A percentile compares a stretch with the other conserved stretches of the same genome.
phyloP scores from a whole-genome alignment of 2,797 vertebrate species.

The Chaenodraco wilsoni region DNA sequence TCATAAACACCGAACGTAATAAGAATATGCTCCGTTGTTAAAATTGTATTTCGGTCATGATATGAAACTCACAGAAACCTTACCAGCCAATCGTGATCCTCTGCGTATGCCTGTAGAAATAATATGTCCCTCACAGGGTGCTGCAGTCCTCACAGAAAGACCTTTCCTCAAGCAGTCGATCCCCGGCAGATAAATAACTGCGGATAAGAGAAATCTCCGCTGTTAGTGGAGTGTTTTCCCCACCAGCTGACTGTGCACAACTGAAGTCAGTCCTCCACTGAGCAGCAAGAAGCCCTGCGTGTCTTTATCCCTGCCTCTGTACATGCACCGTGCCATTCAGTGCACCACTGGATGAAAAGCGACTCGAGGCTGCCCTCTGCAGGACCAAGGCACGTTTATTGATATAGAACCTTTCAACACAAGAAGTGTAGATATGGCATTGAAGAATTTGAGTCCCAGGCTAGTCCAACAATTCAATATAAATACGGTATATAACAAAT shows the following conservation, averaged over 20 bases:
- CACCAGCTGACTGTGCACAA: constrained; percentile 24
- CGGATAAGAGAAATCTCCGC: background rate
- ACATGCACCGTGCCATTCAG: constrained; percentile 28
- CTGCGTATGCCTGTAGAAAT: constrained; percentile 17
- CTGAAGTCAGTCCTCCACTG: constrained; percentile 27
- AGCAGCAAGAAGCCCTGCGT: constrained; percentile 34
- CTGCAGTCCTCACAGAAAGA: constrained; percentile 47
- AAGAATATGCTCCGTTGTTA: background rate
- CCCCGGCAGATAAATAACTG: background rate
- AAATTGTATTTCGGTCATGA: background rate
- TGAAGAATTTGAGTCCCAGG: too few species aligned
- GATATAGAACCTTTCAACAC: background rate
- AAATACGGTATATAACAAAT: too few species aligned
- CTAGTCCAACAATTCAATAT: too few species aligned
- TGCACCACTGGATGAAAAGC: constrained; percentile 3
- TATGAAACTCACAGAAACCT: constrained; percentile 46
- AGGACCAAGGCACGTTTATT: constrained; percentile 4
- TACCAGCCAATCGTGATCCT: constrained; percentile 32
- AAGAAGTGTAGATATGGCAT: too few species aligned
- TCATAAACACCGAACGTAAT: background rate
- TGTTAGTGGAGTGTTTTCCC: constrained; percentile 7
- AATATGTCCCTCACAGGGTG: constrained; percentile 21
- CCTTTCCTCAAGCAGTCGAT: constrained; percentile 6
- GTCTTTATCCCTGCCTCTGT: constrained; percentile 47
- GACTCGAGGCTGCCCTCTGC: constrained; percentile 35